Evolutionary conservation across 2,797 vertebrate genomes (phyloP), one percentile per base, ranked within the genome.

Genomic region (Enteromius afrohamiltoni): DNA sequence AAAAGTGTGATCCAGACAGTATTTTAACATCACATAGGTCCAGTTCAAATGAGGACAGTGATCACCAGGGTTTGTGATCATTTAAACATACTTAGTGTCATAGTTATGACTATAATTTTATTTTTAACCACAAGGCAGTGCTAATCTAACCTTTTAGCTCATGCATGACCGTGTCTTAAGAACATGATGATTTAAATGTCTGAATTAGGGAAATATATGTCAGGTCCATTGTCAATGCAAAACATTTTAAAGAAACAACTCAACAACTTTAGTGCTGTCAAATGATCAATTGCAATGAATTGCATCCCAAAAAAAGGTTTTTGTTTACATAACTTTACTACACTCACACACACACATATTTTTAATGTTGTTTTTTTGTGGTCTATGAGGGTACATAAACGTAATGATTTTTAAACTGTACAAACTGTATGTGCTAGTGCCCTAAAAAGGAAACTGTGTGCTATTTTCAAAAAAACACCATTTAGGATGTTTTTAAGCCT

Each of bases 111-210:
- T 34, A 31, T 49, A 1, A n/a, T 64, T 26, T 53, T 80, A 51
- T 67, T 42, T 68, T 68, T 68, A 68, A 69, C 62, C 71, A 85
- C 64, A 80, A 26, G 51, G 26, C 71, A 45, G 42, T 51, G n/a
- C 55, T 73, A 64, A 64, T 81, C 26, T 23, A 74, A 81, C 55
- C 51, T 58, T 42, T 29, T 49, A 62, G 17, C 29, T 23, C 60
- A 65, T 67, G 69, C 26, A 47, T 64, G 68, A 62, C 53, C 4
- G 3, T 21, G 29, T 49, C 8, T 62, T 47, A 45, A 80, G 53
- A 23, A 69, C 49, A 55, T 1, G 4, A 71, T 21, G 26, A 34
- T 49, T 6, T 34, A 17, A 19, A 51, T 65, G 10, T 53, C 58
- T 71, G 26, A 75, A 51, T 29, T 26, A 11, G 80, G 29, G 42